Base-by-base conservation (phyloP, 2,113 vertebrate genomes). In the Epinephelus fuscoguttatus region DNA sequence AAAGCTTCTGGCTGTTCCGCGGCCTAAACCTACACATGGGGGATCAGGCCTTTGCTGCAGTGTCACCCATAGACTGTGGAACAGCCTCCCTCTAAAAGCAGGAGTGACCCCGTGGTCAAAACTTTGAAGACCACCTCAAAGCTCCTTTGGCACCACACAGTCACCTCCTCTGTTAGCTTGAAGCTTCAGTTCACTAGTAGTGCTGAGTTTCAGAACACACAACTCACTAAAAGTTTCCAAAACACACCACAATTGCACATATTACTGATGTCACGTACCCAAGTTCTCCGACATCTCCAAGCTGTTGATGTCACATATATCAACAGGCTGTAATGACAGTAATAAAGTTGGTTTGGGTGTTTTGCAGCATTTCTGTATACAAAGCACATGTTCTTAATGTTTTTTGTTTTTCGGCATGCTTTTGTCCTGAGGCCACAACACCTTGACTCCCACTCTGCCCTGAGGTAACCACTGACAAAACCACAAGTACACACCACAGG, bases 111-210 rank as follows among this genome's bases (percentile, higher is more conserved):
- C 42, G 33, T 40, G 47, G 18, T 14, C 3, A 3, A 47, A 68
- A 69, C 53, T n/a, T 50, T 69, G n/a, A 69, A 69, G 64, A 69
- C 42, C 21, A 25, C 14, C 55, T 78, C 40, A 69, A 69, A 69
- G 42, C 55, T 52, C 55, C 60, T 59, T 50, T 12, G 9, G 12
- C 45, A 40, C 8, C 13, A 11, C 7, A 57, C 13, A 67, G 37
- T 42, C 17, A 57, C 37, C 30, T 55, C 49, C 49, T 4, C 53
- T 37, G 21, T 52, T 53, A 5, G 21, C 47, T 40, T 19, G 15
- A 5, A 7, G 40, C 19, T 37, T 17, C 50, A 47, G 62, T 40
- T 64, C 33, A 33, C 73, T 45, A 50, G 52, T 42, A 30, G 18
- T 33, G 23, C 52, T 33, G 25, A 19, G n/a, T 27, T 77, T 25